Base-by-base conservation (phyloP, 2,113 vertebrate species). In the Sturnira hondurensis region DNA sequence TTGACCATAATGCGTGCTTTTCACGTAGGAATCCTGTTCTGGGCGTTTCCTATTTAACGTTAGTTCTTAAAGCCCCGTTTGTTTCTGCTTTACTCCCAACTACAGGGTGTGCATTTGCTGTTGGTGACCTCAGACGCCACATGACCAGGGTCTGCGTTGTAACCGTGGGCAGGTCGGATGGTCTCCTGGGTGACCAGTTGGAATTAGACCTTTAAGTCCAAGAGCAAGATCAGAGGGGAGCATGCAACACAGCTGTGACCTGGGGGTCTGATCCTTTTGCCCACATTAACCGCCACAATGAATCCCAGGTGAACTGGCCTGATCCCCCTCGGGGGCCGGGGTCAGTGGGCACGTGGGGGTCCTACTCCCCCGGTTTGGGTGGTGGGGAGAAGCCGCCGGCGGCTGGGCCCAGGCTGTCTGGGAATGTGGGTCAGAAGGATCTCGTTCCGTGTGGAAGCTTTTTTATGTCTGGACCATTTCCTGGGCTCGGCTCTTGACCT, bases 371-470 rank as follows among this genome's bases (percentile, higher is more conserved):
- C 17, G 2, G 58, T 12, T 33, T 0, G 28, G 28, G n/a, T 7
- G 41, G 22, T 17, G 68, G 0, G 33, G 50, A 84, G 84, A 65
- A 38, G 14, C 16, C 16, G 22, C 17, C 10, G 7, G 0, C 11
- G 0, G 19, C 41, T 26, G 4, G 16, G 22, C 36, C 28, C 28
- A 0, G 3, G 5, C 20, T 0, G 5, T 43, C 31, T 0, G 45
- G 56, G 70, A 16, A 17, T 28, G 28, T 56, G 47, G 85, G 78
- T 43, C 41, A 4, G 7, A 0, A 36, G 61, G 65, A 10, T 65
- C 80, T 4, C 28, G 19, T 45, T 89, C 45, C 26, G 22, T 31
- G 4, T 0, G 1, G 31, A 43, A 0, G 12, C 45, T 16, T n/a
- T 74, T 41, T 76, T 47, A 3, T 1, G 33, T 50, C 43, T 20